Percentiles rank a stretch among this genome's conserved stretches.
phyloP scores from a whole-genome alignment of 2,888 invertebrate species.

The Cyaniris semiargus region DNA sequence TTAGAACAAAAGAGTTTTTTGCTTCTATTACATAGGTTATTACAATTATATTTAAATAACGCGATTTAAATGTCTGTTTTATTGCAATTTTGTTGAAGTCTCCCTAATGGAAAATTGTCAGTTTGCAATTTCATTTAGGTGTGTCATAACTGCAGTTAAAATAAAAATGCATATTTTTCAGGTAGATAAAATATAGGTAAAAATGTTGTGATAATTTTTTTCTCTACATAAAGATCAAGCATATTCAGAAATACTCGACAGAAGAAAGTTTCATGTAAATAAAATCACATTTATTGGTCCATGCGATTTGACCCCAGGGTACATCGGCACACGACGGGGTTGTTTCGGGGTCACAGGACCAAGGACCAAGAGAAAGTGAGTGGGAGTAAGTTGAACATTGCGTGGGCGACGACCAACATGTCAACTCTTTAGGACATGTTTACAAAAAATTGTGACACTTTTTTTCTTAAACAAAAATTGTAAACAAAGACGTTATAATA shows the following conservation, averaged over 20 bases:
- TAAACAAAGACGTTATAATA: background rate
- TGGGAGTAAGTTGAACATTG: background rate
- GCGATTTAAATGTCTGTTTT: background rate
- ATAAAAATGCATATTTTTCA: background rate
- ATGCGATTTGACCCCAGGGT: background rate
- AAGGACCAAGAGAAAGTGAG: slow-evolving; percentile 14
- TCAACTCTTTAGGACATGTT: background rate
- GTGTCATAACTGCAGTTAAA: background rate
- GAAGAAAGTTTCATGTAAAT: background rate
- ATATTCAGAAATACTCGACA: too few relatives aligned
- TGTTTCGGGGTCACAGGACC: slow-evolving; percentile 7
- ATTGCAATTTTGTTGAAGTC: background rate
- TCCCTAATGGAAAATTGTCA: background rate
- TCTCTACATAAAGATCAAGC: background rate
- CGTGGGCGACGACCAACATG: background rate
- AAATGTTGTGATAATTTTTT: background rate
- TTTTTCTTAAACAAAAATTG: background rate
- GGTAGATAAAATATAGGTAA: background rate
- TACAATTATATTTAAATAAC: background rate
- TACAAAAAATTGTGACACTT: background rate
- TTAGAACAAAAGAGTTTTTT: background rate
- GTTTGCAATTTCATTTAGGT: background rate
- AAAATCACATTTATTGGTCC: background rate
- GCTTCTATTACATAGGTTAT: background rate
- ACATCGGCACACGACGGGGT: background rate